Evolutionary conservation across 1,140 invertebrate genomes (phyloP), one percentile per base, ranked within the genome.

Genomic region (Philotrypesis tridentata): DNA sequence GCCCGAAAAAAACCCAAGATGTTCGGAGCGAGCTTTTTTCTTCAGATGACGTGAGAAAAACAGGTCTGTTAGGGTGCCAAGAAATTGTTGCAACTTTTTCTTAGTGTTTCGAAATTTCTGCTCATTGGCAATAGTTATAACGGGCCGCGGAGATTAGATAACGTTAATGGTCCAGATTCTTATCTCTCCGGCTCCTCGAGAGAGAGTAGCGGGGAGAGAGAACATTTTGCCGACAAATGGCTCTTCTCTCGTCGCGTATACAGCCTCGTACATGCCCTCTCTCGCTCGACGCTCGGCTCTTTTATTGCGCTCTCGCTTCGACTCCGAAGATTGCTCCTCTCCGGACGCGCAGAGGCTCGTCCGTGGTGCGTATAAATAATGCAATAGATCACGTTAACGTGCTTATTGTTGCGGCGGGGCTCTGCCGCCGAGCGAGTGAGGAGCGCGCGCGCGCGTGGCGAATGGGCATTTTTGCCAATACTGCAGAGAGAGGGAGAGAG

Each of bases 141-240:
- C 60, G 12, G 17, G 21, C 33, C 29, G 2, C n/a, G 14, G 12
- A 68, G 63, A 70, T 81, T 81, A 81, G 80, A 81, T 81, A 81
- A 76, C 8, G 63, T 70, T 81, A 81, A 81, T 60, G 63, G 72
- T 4, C 63, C 63, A 75, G 43, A 81, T 76, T 75, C 40, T 81
- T 76, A 76, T 76, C 80, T 17, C 48, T 21, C 48, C n/a, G n/a
- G n/a, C n/a, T n/a, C n/a, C n/a, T n/a, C n/a, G n/a, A n/a, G n/a
- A n/a, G n/a, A n/a, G n/a, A 7, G 12, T 17, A 21, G 17, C 43
- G 5, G 48, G 48, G 48, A 55, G 48, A 55, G 48, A 55, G 48
- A 55, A 17, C 48, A n/a, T 55, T 55, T 14, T 29, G 63, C 31
- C 55, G 61, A 76, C 60, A 76, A 76, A 76, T 76, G 74, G 23